phyloP scores from a whole-genome alignment of 2,797 vertebrate species.

The Hafferia zeledoni region DNA sequence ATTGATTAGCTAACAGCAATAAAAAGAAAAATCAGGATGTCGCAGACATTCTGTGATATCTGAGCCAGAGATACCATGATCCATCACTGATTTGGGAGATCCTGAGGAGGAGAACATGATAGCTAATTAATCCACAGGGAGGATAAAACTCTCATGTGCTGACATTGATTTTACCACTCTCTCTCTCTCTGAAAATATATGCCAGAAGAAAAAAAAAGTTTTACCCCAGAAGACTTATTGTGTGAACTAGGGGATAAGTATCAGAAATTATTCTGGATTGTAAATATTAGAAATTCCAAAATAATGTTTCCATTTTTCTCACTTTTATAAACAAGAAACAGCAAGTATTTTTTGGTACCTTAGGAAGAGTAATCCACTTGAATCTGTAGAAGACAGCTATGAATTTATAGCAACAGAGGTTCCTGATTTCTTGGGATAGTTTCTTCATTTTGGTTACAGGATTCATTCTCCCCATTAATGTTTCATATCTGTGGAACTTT shows the following conservation, averaged over 20 bases:
- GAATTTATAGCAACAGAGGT: not conserved
- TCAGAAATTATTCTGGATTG: not conserved
- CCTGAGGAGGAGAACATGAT: not conserved
- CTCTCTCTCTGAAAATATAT: not conserved
- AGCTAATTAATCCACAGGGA: not conserved
- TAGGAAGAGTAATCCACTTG: not conserved
- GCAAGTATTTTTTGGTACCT: not conserved
- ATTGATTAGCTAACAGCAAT: constrained; percentile 27
- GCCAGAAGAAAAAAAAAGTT: not conserved
- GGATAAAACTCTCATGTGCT: not conserved
- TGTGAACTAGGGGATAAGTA: not conserved
- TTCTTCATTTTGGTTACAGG: not conserved
- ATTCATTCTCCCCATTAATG: not conserved
- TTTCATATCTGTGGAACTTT: not conserved
- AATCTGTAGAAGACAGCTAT: not conserved
- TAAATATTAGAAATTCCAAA: not conserved
- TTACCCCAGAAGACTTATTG: not conserved
- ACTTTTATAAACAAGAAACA: not conserved
- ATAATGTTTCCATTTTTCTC: not conserved
- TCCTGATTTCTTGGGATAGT: not conserved
- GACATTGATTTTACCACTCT: not conserved
- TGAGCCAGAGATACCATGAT: not conserved
- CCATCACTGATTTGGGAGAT: not conserved
- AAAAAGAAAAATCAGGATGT: constrained; percentile 12
- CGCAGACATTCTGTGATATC: not conserved